A percentile compares a stretch with the other conserved stretches of the same genome.
Evolutionary conservation across 2,113 vertebrate species (phyloP).

Genomic region (Phrynocephalus versicolor): DNA sequence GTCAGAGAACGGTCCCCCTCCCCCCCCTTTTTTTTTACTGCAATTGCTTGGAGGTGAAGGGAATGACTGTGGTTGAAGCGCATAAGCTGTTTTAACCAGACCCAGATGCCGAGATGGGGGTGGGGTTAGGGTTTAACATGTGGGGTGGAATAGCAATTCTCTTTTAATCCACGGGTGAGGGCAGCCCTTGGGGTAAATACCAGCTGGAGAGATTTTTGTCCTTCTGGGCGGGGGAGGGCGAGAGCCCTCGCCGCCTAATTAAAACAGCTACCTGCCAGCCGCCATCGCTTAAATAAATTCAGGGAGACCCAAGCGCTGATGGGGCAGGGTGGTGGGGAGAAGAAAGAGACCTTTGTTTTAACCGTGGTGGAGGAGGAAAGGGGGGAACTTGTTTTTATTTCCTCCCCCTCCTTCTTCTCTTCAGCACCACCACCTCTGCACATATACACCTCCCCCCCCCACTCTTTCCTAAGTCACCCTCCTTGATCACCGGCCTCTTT

Average conservation of each 20-base stretch:
- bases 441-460: not conserved
- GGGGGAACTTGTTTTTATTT: conserved; percentile 51
- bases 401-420: conserved; percentile 34
- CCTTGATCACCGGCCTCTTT: conserved; percentile 15
- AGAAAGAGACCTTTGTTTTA: conserved; percentile 64
- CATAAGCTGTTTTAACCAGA: conserved; percentile 73
- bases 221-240: conserved; percentile 28
- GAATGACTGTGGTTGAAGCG: conserved; percentile 50
- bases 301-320: conserved; percentile 31
- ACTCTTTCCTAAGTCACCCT: conserved; percentile 24
- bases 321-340: conserved; percentile 31
- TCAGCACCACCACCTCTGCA: not conserved
- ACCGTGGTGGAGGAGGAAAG: conserved; percentile 16
- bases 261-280: conserved; percentile 47
- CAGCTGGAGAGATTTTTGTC: conserved; percentile 34
- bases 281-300: conserved; percentile 35
- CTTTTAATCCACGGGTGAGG: conserved; percentile 48
- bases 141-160: conserved; percentile 37
- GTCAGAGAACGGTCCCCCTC: conserved; percentile 45
- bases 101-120: conserved; percentile 69
- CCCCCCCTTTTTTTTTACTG: conserved; percentile 16
- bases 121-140: conserved; percentile 1
- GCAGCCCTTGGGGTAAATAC: conserved; percentile 31
- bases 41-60: conserved; percentile 65
- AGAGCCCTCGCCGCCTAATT: conserved; percentile 33